A percentile compares a stretch with the other conserved stretches of the same genome.
Conservation (phyloP, 2,113 vertebrate species). For the Rhea americana region DNA sequence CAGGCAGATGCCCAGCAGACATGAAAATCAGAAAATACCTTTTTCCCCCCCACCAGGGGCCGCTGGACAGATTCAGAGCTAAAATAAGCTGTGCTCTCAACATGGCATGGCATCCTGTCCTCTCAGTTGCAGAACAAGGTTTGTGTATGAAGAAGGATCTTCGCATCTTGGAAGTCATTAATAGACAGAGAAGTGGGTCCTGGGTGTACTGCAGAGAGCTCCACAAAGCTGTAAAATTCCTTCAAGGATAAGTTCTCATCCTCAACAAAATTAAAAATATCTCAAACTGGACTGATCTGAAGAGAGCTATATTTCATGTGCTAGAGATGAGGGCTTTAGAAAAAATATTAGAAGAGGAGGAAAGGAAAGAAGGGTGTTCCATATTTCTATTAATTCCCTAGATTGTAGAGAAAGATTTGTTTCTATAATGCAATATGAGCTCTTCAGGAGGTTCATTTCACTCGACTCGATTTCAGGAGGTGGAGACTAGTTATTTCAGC, state of each 20-base stretch:
- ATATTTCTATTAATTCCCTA: background rate
- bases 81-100: accelerated
- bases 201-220: background rate
- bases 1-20: background rate
- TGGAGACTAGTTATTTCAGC: background rate
- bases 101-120: accelerated
- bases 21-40: accelerated
- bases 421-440: background rate
- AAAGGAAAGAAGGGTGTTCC: background rate
- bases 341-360: background rate
- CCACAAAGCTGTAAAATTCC: background rate
- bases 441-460: background rate
- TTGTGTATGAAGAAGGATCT: background rate
- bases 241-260: background rate
- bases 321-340: background rate
- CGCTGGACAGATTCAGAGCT: background rate
- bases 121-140: accelerated
- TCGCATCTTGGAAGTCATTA: background rate
- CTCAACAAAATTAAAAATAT: background rate
- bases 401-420: background rate
- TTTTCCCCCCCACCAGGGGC: background rate
- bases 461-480: background rate
- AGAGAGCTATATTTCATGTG: background rate
- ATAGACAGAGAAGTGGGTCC: background rate
- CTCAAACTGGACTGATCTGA: background rate